A percentile compares a stretch with the other conserved stretches of the same genome.
Evolutionary conservation across 2,113 vertebrate genomes (phyloP).

Genomic region (Ondatra zibethicus): DNA sequence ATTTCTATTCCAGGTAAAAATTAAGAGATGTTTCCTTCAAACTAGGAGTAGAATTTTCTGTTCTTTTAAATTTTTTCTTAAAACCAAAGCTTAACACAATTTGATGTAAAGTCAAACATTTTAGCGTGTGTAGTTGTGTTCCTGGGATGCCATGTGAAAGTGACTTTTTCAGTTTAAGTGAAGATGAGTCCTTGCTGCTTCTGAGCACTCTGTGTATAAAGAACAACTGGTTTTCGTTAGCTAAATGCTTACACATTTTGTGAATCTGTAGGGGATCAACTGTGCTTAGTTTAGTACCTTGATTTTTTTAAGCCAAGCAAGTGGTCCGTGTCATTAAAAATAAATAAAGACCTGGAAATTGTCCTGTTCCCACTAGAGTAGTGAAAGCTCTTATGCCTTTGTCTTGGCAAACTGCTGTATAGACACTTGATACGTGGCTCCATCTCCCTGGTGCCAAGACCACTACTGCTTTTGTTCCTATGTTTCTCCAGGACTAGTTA

Average conservation of each 20-base stretch:
- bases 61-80: constrained; percentile 4
- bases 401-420: constrained; percentile 2
- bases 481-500: neutral
- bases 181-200: neutral
- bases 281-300: neutral
- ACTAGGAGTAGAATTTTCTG: neutral
- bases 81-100: neutral
- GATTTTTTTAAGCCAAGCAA: constrained; percentile 25
- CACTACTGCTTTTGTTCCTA: neutral
- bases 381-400: neutral
- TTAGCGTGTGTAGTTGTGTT: constrained; percentile 1
- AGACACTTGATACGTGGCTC: constrained; percentile 11
- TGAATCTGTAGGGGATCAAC: neutral
- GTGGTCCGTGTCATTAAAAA: constrained; percentile 27
- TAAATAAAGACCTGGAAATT: constrained; percentile 1
- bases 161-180: constrained; percentile 20
- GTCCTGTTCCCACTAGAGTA: neutral
- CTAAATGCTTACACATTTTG: constrained; percentile 4
- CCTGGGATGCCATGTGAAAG: neutral
- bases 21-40: constrained; percentile 26
- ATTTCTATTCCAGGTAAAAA: constrained; percentile 22
- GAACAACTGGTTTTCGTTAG: neutral
- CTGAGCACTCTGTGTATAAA: neutral
- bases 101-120: neutral
- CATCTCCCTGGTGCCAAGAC: neutral